phyloP scores from a whole-genome alignment of 2,888 invertebrate species.

The Caenorhabditis sp. region DNA sequence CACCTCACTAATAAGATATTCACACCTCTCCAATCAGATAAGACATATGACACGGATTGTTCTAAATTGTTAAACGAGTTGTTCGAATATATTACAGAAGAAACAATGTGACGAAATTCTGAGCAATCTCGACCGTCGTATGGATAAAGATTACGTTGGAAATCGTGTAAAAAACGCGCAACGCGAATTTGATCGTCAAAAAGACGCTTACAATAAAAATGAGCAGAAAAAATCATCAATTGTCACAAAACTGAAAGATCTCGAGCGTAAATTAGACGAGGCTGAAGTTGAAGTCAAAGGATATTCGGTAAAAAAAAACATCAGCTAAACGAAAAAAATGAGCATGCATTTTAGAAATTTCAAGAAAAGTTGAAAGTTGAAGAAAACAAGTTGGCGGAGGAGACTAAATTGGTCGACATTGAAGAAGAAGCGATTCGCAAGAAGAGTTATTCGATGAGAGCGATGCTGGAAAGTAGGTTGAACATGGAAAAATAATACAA shows the following conservation, averaged over 20 bases:
- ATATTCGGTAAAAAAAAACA: background rate
- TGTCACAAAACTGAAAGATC: background rate
- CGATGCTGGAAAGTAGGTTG: conserved; percentile 4
- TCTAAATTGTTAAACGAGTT: too few relatives aligned
- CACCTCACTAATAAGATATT: too few relatives aligned
- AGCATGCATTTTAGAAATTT: conserved; percentile 6
- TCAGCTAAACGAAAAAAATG: too few relatives aligned
- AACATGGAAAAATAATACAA: background rate
- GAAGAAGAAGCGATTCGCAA: background rate
- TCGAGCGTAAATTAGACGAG: conserved; percentile 7
- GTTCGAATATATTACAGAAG: too few relatives aligned
- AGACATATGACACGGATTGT: too few relatives aligned
- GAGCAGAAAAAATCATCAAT: background rate
- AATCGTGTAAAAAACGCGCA: background rate
- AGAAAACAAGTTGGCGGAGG: background rate
- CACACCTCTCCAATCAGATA: too few relatives aligned
- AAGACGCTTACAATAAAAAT: background rate
- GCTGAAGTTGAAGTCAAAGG: conserved; percentile 3
- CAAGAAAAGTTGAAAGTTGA: background rate
- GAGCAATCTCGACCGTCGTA: background rate
- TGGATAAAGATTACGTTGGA: background rate
- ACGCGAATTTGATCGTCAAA: too few relatives aligned
- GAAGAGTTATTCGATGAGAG: background rate
- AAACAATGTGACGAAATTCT: background rate
- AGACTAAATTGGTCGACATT: background rate